Percentiles rank a stretch among this genome's conserved stretches.
Conservation (phyloP, 1,140 invertebrate species). For the Coboldia fuscipes region DNA sequence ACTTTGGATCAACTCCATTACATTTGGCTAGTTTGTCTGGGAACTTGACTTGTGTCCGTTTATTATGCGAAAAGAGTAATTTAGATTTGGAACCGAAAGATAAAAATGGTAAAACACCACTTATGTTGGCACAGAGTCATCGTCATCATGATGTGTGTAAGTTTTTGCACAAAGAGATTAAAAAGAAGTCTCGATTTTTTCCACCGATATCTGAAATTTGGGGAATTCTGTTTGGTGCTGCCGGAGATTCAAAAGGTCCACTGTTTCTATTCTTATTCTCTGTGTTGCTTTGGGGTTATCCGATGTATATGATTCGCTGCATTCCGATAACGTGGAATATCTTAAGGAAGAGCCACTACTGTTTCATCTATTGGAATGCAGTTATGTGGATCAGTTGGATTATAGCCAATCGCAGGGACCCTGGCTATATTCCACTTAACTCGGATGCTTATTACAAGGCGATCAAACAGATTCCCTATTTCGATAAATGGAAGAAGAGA, state of each 20-base stretch:
- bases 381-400: slow-evolving; percentile 85
- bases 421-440: slow-evolving; percentile 71
- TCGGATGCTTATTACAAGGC: slow-evolving; percentile 74
- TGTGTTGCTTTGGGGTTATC: slow-evolving; percentile 75
- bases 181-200: slow-evolving; percentile 59
- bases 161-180: slow-evolving; percentile 56
- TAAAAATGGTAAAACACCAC: slow-evolving; percentile 77
- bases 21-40: slow-evolving; percentile 82
- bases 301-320: slow-evolving; percentile 74
- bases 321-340: slow-evolving; percentile 81
- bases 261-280: slow-evolving; percentile 66
- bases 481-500: slow-evolving; percentile 72
- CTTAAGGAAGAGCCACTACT: slow-evolving; percentile 60
- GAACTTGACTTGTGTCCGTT: slow-evolving; percentile 54
- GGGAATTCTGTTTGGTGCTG: slow-evolving; percentile 74
- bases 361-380: slow-evolving; percentile 74
- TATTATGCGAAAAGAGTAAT: slow-evolving; percentile 65
- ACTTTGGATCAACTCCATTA: slow-evolving; percentile 81
- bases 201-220: slow-evolving; percentile 69
- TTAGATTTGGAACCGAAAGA: slow-evolving; percentile 58
- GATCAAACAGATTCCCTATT: slow-evolving; percentile 74
- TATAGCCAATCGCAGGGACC: slow-evolving; percentile 70
- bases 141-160: slow-evolving; percentile 65
- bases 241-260: slow-evolving; percentile 73
- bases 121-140: slow-evolving; percentile 70